A percentile compares a stretch with the other conserved stretches of the same genome.
These are phyloP conservation scores for Pangasius krempfi DNA, from an alignment of 2,797 vertebrate species.

Conservation along the genomic window DNA sequence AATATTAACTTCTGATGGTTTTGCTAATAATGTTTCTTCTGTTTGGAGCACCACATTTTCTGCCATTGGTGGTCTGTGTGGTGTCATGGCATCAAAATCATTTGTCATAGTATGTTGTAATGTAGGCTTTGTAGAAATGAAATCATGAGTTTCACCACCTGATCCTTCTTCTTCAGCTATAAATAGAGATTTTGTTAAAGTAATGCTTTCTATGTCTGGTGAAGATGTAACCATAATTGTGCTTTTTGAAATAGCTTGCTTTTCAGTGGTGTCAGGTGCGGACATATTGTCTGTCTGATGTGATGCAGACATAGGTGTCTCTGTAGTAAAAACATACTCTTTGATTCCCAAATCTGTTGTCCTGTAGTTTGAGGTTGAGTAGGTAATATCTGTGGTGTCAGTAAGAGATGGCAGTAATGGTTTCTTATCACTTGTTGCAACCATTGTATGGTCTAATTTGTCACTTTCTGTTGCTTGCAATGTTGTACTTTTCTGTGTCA, in stretches of 20 bases:
- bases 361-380: neutral
- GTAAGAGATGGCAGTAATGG: neutral
- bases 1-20: slow-evolving; percentile 10
- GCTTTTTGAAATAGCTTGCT: slow-evolving; percentile 21
- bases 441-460: slow-evolving; percentile 19
- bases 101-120: slow-evolving; percentile 19
- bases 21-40: slow-evolving; percentile 19
- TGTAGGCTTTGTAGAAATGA: slow-evolving; percentile 19
- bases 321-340: neutral
- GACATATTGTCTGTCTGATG: neutral
- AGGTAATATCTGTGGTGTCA: slow-evolving; percentile 28
- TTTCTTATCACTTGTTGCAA: slow-evolving; percentile 4
- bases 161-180: slow-evolving; percentile 29
- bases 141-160: slow-evolving; percentile 28
- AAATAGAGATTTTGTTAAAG: slow-evolving; percentile 7
- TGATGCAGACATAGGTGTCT: neutral
- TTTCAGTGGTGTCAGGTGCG: neutral
- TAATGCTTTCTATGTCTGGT: slow-evolving; percentile 4
- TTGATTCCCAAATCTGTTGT: neutral
- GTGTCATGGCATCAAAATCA: slow-evolving; percentile 29
- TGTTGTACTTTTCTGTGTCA: slow-evolving; percentile 3
- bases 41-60: slow-evolving; percentile 14
- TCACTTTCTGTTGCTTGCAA: slow-evolving; percentile 27
- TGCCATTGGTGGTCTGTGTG: neutral
- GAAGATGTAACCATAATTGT: slow-evolving; percentile 10